phyloP scores from a whole-genome alignment of 2,113 vertebrate genomes.

The Steatornis caripensis region DNA sequence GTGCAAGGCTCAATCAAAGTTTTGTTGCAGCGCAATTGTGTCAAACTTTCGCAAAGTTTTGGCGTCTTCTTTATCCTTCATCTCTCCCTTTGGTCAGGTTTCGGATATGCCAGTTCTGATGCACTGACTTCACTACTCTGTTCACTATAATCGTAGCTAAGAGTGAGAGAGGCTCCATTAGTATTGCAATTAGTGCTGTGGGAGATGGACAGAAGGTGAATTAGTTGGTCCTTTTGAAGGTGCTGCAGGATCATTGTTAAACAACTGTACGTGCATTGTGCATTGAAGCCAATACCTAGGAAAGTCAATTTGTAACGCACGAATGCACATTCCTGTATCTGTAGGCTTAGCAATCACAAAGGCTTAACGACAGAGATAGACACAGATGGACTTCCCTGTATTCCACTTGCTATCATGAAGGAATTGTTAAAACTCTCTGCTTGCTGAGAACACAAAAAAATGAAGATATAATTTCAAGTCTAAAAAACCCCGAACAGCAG shows the following conservation, averaged over 20 bases:
- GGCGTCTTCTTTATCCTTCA: neutral
- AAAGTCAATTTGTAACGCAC: neutral
- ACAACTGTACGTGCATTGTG: neutral
- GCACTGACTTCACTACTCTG: neutral
- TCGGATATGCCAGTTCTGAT: neutral
- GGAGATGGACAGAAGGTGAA: neutral
- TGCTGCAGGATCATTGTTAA: neutral
- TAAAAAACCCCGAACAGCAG: neutral
- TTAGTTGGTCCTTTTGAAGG: neutral
- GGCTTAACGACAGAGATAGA: neutral
- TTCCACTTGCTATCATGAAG: neutral
- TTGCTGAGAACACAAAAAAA: neutral
- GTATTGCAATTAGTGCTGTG: neutral
- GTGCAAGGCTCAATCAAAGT: neutral
- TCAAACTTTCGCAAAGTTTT: neutral
- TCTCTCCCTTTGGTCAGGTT: neutral
- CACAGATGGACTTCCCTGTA: neutral
- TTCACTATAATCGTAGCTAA: neutral
- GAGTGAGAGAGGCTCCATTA: neutral
- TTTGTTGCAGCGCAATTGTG: neutral
- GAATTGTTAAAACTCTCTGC: neutral
- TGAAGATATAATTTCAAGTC: constrained; percentile 3
- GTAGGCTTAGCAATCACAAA: neutral
- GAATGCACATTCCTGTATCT: neutral
- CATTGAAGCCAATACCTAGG: neutral